A percentile compares a stretch with the other conserved stretches of the same genome.
These are phyloP conservation scores for Crypturellus tataupa DNA, from an alignment of 2,797 vertebrate species.

Conservation along the genomic window DNA sequence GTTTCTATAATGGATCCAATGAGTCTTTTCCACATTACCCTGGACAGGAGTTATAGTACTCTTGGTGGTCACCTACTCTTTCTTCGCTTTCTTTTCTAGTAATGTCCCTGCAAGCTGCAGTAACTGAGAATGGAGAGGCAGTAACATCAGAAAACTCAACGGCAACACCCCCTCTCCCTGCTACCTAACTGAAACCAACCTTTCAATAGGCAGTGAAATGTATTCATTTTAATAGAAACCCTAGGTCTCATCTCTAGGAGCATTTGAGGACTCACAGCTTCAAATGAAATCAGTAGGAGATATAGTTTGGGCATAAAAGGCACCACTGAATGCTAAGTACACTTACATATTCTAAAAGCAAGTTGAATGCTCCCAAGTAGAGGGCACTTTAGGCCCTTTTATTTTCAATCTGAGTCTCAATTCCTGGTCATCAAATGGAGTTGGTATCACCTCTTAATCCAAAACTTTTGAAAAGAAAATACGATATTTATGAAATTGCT, in stretches of 20 bases:
- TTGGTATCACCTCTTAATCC: not conserved
- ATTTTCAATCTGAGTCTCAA: not conserved
- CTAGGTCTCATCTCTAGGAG: not conserved
- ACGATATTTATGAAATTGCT: not conserved
- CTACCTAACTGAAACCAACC: not conserved
- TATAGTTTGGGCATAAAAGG: not conserved
- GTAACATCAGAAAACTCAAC: not conserved
- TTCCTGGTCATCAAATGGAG: not conserved
- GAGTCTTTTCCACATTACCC: not conserved
- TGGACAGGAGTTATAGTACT: not conserved
- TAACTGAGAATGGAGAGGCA: not conserved
- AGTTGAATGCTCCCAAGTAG: not conserved
- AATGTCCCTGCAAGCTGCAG: not conserved
- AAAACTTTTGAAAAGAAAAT: not conserved
- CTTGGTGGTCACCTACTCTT: not conserved
- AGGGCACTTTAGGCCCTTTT: not conserved
- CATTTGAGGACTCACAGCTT: not conserved
- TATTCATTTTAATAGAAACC: not conserved
- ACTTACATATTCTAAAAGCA: not conserved
- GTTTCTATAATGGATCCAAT: not conserved
- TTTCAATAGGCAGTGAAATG: not conserved
- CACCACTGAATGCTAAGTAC: not conserved
- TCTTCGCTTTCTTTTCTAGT: not conserved
- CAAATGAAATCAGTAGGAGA: not conserved
- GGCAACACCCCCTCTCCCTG: not conserved